Evolutionary conservation across 2,113 vertebrate genomes (phyloP), one percentile per base, ranked within the genome.

Genomic region (Scartelaos histophorus): DNA sequence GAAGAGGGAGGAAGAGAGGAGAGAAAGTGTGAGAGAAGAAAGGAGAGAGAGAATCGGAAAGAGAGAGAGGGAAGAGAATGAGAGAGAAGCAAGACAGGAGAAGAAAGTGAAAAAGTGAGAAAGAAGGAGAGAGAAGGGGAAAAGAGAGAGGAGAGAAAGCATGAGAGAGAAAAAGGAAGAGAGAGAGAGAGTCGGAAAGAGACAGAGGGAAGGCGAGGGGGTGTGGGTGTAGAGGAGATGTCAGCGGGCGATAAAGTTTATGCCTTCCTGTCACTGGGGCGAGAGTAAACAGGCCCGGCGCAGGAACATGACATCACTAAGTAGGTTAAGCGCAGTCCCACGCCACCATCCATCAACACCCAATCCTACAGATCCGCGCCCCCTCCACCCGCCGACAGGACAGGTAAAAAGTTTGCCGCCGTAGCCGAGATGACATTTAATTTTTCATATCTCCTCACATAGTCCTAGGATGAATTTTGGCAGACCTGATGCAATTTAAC

Each of bases 401-500:
- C 95, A 98, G 95, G 95, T 97, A 96, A 98, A 43, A 98, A 98
- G 96, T 99, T 99, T 98, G 95, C 95, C 95, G 96, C 95, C 95
- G 96, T 96, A 96, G 88, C 96, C 91, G 94, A 94, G 95, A 96
- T 98, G 96, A 98, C 97, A 98, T 98, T 99, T 98, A 98, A 99
- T 99, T 98, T 98, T 98, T 98, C 97, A 98, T 98, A 98, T 99
- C 97, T 98, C 96, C 95, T 97, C 94, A 24, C 94, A 92, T 95
- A 96, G 96, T 98, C 96, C 95, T 96, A 95, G 96, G 97, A 99
- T 98, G 97, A 98, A 99, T 99, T 99, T 99, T 99, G 97, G 97
- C 97, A 99, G 96, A 97, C 96, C 96, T 98, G 96, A 98, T 98
- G 97, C 97, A 99, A 99, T 99, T 99, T 98, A 99, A 96, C 96